Conservation (phyloP, 2,888 invertebrate genomes). For the Loripinus fragilis region DNA sequence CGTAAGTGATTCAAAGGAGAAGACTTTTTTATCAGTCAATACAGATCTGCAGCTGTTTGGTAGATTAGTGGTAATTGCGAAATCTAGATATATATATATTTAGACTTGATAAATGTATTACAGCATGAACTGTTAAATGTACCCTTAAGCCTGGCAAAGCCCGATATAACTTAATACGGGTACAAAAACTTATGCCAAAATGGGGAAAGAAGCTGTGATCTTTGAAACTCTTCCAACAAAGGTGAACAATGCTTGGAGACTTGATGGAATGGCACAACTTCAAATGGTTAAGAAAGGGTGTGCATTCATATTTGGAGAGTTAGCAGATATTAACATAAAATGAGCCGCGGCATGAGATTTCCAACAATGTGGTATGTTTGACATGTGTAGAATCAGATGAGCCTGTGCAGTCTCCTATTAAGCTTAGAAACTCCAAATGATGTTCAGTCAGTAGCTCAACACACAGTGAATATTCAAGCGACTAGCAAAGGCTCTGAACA, state of each 20-base stretch:
- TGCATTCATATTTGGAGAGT: no score
- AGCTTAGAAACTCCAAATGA: no score
- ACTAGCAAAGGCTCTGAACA: no score
- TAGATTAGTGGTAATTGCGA: not conserved
- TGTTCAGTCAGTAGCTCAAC: no score
- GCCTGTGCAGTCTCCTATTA: no score
- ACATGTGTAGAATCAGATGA: no score
- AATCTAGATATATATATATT: conserved; percentile 8
- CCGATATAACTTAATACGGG: not conserved
- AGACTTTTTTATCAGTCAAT: not conserved
- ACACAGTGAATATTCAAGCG: no score
- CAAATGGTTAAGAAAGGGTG: not conserved
- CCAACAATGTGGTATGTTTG: no score
- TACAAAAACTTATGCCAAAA: not conserved
- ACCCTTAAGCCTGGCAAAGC: not conserved
- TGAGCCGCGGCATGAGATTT: no score
- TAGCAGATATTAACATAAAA: not conserved
- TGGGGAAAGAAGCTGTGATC: not conserved
- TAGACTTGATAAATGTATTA: not conserved
- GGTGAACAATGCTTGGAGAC: not conserved
- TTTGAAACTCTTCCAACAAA: not conserved
- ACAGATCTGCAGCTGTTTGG: conserved; percentile 10
- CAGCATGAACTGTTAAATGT: conserved; percentile 4
- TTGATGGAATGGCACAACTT: conserved; percentile 6
- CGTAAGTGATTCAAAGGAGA: not conserved